Evolutionary conservation across 2,888 invertebrate species (phyloP).

Genomic region (Labia minor): DNA sequence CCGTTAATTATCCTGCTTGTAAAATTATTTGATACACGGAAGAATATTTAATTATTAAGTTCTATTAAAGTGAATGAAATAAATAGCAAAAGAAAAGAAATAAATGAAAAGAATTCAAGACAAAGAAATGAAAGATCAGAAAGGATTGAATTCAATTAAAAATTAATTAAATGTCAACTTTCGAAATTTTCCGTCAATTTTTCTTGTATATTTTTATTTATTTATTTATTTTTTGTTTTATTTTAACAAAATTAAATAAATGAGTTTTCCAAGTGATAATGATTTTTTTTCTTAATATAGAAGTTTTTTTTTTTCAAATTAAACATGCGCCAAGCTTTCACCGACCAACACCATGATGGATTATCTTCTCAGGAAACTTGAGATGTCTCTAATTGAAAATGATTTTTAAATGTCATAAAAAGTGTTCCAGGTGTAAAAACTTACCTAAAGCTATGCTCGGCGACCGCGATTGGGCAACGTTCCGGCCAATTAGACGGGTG

Average conservation of each 20-base stretch:
- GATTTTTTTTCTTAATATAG: background rate
- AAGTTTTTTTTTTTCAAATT: background rate
- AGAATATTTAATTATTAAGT: too few species aligned
- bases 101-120: too few species aligned
- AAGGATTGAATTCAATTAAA: too few species aligned
- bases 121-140: too few species aligned
- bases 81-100: too few species aligned
- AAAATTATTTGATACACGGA: too few species aligned
- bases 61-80: too few species aligned
- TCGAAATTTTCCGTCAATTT: too few species aligned
- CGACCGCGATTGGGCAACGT: constrained; percentile 28
- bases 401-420: constrained; percentile 6
- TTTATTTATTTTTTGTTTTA: too few species aligned
- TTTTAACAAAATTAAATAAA: background rate
- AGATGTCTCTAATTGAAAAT: background rate
- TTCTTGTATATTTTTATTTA: too few species aligned
- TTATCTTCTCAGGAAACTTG: background rate
- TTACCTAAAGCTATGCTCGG: constrained; percentile 13
- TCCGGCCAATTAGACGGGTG: constrained; percentile 54
- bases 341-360: background rate
- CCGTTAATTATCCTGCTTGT: too few species aligned
- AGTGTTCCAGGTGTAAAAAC: background rate
- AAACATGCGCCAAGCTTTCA: background rate
- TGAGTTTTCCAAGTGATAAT: background rate
- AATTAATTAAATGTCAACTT: too few species aligned